These are phyloP conservation scores for Panthera uncia DNA, from an alignment of 2,113 vertebrate genomes.

Conservation along the genomic window DNA sequence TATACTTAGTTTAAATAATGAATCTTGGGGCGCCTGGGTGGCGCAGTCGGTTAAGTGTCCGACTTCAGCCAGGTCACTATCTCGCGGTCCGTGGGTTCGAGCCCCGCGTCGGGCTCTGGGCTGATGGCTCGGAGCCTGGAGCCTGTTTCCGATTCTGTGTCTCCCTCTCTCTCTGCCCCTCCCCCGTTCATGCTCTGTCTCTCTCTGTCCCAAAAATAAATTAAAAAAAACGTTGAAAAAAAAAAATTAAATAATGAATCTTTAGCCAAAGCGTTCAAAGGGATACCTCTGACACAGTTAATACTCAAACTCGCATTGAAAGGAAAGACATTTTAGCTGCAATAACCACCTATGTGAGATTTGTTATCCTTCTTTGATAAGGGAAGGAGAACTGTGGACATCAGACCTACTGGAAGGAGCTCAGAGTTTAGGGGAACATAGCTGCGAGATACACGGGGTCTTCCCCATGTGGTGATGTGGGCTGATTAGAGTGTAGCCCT, in stretches of 20 bases:
- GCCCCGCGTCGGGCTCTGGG: too few species aligned
- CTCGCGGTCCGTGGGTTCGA: too few species aligned
- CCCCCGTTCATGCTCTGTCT: too few species aligned
- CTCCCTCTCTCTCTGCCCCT: too few species aligned
- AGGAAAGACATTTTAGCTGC: background rate
- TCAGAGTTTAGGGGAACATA: background rate
- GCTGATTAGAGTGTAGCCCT: background rate
- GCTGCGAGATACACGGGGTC: background rate
- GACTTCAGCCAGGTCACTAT: too few species aligned
- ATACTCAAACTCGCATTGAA: background rate
- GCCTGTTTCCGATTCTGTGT: too few species aligned
- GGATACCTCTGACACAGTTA: background rate
- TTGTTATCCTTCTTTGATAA: background rate
- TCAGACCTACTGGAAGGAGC: background rate
- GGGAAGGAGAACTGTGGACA: background rate
- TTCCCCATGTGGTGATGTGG: background rate
- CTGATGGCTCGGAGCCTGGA: too few species aligned
- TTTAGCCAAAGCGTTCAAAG: background rate
- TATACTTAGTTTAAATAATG: background rate
- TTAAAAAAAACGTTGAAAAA: too few species aligned
- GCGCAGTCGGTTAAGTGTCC: too few species aligned
- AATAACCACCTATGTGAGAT: background rate
- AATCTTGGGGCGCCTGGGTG: too few species aligned
- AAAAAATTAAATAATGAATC: slow-evolving; percentile 7
- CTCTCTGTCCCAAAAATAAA: too few species aligned